phyloP scores from a whole-genome alignment of 2,888 invertebrate species.

The Rhagium mordax region DNA sequence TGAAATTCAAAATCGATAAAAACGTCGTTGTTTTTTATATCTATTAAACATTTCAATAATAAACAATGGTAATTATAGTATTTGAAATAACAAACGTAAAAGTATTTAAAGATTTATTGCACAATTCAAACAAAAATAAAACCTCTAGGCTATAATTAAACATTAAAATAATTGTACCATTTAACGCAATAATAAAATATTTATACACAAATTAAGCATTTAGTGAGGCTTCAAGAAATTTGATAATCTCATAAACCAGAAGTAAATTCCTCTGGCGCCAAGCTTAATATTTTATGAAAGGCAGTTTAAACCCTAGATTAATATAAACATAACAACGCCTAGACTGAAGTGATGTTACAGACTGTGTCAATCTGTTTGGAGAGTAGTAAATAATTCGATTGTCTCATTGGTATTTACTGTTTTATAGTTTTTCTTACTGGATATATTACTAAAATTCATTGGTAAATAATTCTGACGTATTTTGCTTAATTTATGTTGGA shows the following conservation, averaged over 20 bases:
- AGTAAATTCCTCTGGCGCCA: conserved; percentile 22
- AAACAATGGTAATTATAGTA: not conserved
- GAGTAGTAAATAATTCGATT: no score
- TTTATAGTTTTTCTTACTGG: no score
- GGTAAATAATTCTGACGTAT: no score
- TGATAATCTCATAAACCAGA: conserved; percentile 19
- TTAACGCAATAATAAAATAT: not conserved
- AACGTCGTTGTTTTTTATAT: not conserved
- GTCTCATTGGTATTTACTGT: no score
- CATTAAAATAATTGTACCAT: not conserved
- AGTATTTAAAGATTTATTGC: conserved; percentile 8
- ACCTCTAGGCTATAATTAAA: not conserved
- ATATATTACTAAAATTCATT: no score
- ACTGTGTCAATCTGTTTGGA: not conserved
- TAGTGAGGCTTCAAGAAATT: not conserved
- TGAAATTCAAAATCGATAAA: not conserved
- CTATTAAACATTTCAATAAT: not conserved
- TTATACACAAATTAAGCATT: not conserved
- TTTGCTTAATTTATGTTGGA: no score
- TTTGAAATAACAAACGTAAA: not conserved
- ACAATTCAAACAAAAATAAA: not conserved
- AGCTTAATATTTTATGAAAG: conserved; percentile 17
- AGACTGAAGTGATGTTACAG: not conserved
- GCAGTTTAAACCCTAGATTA: conserved; percentile 9
- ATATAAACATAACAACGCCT: not conserved